Base-by-base conservation (phyloP, 2,888 invertebrate genomes). In the Osmoderma eremita region DNA sequence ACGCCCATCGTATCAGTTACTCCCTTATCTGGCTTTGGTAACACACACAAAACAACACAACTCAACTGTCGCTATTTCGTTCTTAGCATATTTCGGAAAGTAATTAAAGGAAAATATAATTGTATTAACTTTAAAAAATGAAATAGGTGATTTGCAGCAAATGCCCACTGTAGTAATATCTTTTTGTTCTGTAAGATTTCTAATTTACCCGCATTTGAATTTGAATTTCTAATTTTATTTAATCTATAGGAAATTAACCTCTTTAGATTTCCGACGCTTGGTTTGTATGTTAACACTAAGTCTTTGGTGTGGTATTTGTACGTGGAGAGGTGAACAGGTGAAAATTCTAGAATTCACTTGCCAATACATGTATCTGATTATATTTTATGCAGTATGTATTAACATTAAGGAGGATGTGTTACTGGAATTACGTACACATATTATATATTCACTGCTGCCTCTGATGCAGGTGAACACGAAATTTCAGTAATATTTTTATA, bases 171-270 rank as follows among this genome's bases (percentile, higher is more conserved):
- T n/a, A 24, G 24, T 15, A 4, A 3, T 12, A 51, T 67, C 62
- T 63, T 58, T 68, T 50, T 54, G 56, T 53, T 49, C 51, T 22
- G 38, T 69, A 71, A 72, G 72, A 72, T 71, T 71, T 72, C 69
- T 70, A 70, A 12, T 62, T 65, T 49, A 53, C 71, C 72, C 70
- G 72, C 72, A 72, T 71, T 18, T 38, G 50, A 41, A 64, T 77
- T 77, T 76, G 73, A 77, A 77, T 78, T 78, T 77, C 76, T 77
- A 77, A 77, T 78, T 77, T 76, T 72, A 74, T 75, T 76, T 76
- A 77, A 78, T 78, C 78, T 73, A 78, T 77, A 78, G 71, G 73
- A 73, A 77, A 78, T 77, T 78, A 77, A 78, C 77, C 77, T 76
- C 76, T 76, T 77, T 78, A 76, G 72, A 74, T 75, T 72, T 72